Percentiles rank a stretch among this genome's conserved stretches.
These are phyloP conservation scores for Patagioenas fasciata DNA, from an alignment of 2,113 vertebrate species.

Conservation along the genomic window DNA sequence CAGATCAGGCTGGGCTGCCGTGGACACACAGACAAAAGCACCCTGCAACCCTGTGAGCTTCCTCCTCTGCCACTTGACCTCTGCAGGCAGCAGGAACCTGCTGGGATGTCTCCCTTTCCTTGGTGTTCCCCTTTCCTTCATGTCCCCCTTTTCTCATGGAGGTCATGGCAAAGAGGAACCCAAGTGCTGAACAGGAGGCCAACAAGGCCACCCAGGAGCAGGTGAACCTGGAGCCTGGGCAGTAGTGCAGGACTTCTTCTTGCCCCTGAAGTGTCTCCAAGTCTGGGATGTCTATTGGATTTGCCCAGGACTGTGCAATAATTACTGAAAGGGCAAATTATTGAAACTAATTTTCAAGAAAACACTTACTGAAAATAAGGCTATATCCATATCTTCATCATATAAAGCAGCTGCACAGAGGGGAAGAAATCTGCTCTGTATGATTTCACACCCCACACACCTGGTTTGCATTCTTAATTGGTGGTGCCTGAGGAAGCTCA, in stretches of 20 bases:
- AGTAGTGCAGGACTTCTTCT: not conserved
- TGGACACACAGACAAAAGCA: too few relatives aligned
- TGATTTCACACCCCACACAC: too few relatives aligned
- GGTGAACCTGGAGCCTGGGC: not conserved
- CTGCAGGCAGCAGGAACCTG: not conserved
- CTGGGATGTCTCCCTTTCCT: not conserved
- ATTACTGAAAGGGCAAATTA: too few relatives aligned
- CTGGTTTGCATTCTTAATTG: too few relatives aligned
- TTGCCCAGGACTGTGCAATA: not conserved
- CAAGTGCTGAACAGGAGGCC: rapidly evolving
- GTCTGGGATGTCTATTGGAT: not conserved
- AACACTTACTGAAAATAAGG: too few relatives aligned
- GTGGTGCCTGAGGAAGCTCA: too few relatives aligned
- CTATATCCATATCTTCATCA: too few relatives aligned
- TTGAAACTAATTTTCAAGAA: too few relatives aligned
- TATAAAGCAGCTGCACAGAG: too few relatives aligned
- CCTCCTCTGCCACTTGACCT: not conserved
- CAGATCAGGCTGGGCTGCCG: not conserved
- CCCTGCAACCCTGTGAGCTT: too few relatives aligned
- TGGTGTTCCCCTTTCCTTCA: rapidly evolving
- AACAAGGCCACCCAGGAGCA: rapidly evolving
- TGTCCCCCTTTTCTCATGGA: not conserved
- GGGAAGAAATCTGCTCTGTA: too few relatives aligned
- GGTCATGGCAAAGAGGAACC: not conserved
- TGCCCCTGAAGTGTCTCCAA: too few relatives aligned